These are phyloP conservation scores for Melanotaenia duboulayi DNA, from an alignment of 2,113 vertebrate genomes.

Conservation along the genomic window DNA sequence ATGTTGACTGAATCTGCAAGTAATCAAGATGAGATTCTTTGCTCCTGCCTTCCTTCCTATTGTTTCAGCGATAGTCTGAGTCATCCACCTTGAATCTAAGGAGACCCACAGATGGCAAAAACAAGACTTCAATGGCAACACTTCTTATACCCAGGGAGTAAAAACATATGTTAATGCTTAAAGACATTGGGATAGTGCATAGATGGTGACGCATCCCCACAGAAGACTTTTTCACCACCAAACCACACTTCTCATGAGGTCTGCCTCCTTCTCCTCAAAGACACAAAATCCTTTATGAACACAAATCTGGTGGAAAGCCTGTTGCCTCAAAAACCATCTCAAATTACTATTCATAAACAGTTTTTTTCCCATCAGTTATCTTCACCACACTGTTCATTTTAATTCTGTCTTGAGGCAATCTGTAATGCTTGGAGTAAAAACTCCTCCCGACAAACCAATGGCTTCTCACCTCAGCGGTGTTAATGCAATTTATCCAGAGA, in stretches of 20 bases:
- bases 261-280: conserved; percentile 51
- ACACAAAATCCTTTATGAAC: conserved; percentile 43
- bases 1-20: conserved; percentile 58
- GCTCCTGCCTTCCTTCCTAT: conserved; percentile 35
- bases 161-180: conserved; percentile 48
- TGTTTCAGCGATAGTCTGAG: conserved; percentile 40
- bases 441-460: conserved; percentile 31
- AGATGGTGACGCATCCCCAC: conserved; percentile 23
- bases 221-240: conserved; percentile 18
- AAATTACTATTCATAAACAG: conserved; percentile 53
- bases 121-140: conserved; percentile 50
- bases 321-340: conserved; percentile 47
- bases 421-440: conserved; percentile 19
- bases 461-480: conserved; percentile 17
- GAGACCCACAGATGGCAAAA: conserved; percentile 18
- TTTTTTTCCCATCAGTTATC: conserved; percentile 41
- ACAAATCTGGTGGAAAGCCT: conserved; percentile 38
- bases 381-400: conserved; percentile 32
- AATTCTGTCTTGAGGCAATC: conserved; percentile 24
- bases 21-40: conserved; percentile 59
- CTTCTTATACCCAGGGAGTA: conserved; percentile 31
- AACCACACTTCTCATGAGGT: conserved; percentile 53
- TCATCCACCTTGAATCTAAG: conserved; percentile 15
- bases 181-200: conserved; percentile 3
- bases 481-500: conserved; percentile 4